Evolutionary conservation across 2,888 invertebrate species (phyloP).

Genomic region (Eupithecia dodoneata): DNA sequence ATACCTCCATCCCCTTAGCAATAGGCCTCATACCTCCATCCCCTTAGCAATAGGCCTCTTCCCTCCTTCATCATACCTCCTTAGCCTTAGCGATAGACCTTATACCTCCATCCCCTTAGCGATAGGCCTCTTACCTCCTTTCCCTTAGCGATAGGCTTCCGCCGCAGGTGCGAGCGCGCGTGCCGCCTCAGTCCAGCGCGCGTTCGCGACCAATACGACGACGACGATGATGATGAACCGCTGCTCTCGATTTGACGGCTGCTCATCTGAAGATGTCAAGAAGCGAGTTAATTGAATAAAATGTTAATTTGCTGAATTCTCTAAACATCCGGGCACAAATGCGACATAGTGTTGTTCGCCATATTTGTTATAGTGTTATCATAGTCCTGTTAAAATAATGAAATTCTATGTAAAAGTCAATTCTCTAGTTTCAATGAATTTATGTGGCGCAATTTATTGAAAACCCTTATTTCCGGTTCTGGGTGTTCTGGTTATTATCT

Average conservation of each 20-base stretch:
- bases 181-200: slow-evolving; percentile 57
- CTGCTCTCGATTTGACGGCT: slow-evolving; percentile 68
- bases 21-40: background rate
- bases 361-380: no score
- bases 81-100: background rate
- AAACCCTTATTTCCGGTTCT: no score
- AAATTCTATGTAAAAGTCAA: no score
- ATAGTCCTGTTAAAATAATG: no score
- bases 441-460: no score
- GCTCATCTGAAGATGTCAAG: slow-evolving; percentile 61
- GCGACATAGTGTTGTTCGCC: no score
- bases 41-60: background rate
- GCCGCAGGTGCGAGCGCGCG: slow-evolving; percentile 60
- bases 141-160: slow-evolving; percentile 73
- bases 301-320: no score
- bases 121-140: slow-evolving; percentile 72
- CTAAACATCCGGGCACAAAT: no score
- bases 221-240: slow-evolving; percentile 66
- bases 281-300: background rate
- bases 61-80: no score
- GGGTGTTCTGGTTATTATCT: no score
- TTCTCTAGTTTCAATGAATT: no score
- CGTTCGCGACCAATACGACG: slow-evolving; percentile 74
- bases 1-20: background rate
- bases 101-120: slow-evolving; percentile 46